phyloP scores from a whole-genome alignment of 2,113 vertebrate genomes.

The Nestor notabilis region DNA sequence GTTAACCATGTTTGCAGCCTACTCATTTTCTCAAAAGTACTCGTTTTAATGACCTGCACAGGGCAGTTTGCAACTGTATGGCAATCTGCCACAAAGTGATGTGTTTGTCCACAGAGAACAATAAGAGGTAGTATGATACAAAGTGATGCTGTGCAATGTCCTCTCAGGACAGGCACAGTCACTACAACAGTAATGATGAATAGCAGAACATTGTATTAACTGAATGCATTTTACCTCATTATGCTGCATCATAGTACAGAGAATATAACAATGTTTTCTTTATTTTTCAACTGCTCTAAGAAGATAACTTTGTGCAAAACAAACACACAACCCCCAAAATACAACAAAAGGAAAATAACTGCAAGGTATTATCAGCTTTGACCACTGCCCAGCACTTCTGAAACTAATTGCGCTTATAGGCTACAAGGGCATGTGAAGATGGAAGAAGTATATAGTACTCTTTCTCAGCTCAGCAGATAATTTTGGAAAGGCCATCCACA shows the following conservation, averaged over 20 bases:
- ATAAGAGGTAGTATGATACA: neutral
- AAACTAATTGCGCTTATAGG: neutral
- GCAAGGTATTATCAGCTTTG: neutral
- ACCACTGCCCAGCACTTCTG: neutral
- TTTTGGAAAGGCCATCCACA: neutral
- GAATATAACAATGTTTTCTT: neutral
- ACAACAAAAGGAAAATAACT: neutral
- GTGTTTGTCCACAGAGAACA: slow-evolving; percentile 5
- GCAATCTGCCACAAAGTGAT: neutral
- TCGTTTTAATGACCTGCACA: neutral
- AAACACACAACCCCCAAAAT: neutral
- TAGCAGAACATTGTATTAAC: neutral
- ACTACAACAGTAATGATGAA: neutral
- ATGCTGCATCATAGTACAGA: neutral
- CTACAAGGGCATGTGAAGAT: neutral
- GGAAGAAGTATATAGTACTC: neutral
- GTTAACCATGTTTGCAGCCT: neutral
- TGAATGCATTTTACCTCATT: neutral
- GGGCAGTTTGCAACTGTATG: neutral
- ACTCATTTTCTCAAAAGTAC: neutral
- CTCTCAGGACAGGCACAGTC: neutral
- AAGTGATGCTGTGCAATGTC: neutral
- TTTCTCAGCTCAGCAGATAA: neutral
- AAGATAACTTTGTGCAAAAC: neutral
- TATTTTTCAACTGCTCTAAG: neutral